phyloP scores from a whole-genome alignment of 2,888 invertebrate genomes.

The Meloe dianella region DNA sequence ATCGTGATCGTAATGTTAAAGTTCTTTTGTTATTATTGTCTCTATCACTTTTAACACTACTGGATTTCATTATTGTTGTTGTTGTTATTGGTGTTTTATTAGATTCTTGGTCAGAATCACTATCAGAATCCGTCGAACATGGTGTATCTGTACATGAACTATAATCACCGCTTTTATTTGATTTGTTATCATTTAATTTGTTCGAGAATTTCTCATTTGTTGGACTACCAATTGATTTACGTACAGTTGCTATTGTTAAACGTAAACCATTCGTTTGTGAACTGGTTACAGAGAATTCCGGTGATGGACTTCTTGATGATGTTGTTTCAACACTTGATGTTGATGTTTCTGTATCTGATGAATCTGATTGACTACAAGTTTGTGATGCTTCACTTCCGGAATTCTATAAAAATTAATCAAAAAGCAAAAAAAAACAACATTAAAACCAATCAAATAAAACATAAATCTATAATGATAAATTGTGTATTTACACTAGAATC shows the following conservation, averaged over 20 bases:
- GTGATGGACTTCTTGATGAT: constrained; percentile 53
- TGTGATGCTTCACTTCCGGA: constrained; percentile 60
- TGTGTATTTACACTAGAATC: constrained; percentile 63
- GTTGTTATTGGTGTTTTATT: not conserved
- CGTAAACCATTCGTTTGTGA: constrained; percentile 67
- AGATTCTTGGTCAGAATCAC: constrained; percentile 55
- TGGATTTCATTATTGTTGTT: constrained; percentile 9
- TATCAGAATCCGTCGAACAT: constrained; percentile 61
- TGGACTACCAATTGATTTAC: constrained; percentile 59
- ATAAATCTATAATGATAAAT: too few relatives aligned
- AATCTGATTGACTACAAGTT: constrained; percentile 57
- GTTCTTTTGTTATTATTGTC: constrained; percentile 36
- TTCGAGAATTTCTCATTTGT: constrained; percentile 48
- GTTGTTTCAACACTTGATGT: constrained; percentile 57
- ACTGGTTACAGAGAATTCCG: constrained; percentile 68
- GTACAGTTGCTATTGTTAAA: constrained; percentile 68
- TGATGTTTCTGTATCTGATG: constrained; percentile 58
- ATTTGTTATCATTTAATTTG: constrained; percentile 54
- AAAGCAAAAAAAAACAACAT: too few relatives aligned
- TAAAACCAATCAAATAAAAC: too few relatives aligned
- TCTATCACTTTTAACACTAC: constrained; percentile 10
- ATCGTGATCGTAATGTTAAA: constrained; percentile 55
- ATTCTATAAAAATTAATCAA: constrained; percentile 51
- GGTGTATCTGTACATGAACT: constrained; percentile 61
- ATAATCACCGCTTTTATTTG: constrained; percentile 56